phyloP scores from a whole-genome alignment of 2,113 vertebrate genomes.

The Murina feae region DNA sequence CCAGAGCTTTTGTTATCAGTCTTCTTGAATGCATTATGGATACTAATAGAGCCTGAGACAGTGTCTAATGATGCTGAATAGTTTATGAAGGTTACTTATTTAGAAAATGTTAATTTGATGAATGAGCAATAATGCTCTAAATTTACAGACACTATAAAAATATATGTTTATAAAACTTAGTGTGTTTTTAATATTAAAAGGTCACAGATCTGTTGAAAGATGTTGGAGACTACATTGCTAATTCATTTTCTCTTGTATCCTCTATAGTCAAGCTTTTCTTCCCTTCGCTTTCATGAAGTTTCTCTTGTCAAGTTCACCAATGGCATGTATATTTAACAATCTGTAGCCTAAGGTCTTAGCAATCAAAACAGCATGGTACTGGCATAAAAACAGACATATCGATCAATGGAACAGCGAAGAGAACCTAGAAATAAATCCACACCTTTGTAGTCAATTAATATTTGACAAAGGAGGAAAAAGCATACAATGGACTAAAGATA shows the following conservation, averaged over 20 bases:
- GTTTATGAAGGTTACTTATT: not conserved
- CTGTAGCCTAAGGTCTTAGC: not conserved
- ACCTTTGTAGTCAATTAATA: not conserved
- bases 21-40: not conserved
- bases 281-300: not conserved
- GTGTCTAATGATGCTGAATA: not conserved
- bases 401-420: not conserved
- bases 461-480: not conserved
- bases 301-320: not conserved
- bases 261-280: not conserved
- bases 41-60: not conserved
- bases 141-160: slow-evolving; percentile 22
- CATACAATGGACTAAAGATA: not conserved
- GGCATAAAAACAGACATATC: not conserved
- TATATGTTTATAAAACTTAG: not conserved
- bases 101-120: slow-evolving; percentile 18
- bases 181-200: not conserved
- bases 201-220: not conserved
- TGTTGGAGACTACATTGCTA: not conserved
- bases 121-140: not conserved
- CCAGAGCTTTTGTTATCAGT: not conserved
- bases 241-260: not conserved
- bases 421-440: not conserved
- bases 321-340: not conserved
- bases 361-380: not conserved